Base-by-base conservation (phyloP, 2,888 invertebrate genomes). In the Ennomos fuscantarius region DNA sequence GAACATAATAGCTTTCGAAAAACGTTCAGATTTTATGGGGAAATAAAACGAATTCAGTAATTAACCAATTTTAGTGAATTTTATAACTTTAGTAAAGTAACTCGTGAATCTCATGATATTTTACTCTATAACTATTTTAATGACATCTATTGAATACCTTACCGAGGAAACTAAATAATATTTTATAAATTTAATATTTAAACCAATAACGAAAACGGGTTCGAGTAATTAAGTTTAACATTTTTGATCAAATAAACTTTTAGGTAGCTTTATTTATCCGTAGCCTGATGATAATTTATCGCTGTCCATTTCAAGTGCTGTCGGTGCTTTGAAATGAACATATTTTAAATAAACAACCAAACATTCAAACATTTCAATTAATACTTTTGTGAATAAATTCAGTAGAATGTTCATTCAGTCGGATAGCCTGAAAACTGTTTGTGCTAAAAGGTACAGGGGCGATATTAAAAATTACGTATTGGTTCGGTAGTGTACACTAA, bases 401-500 rank as follows among this genome's bases (percentile, higher is more conserved):
- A 37, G 47, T 42, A 43, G 58, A 57, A 46, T 57, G n/a, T 65
- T 48, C 41, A 62, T 53, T 49, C 6, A 13, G 45, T 8, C 32
- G 39, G 15, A 55, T 51, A 55, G 53, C 39, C 48, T 53, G 53
- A 57, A 58, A 49, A 43, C 47, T 33, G 9, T 15, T n/a, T 51
- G 43, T 51, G 15, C 24, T 13, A 34, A 49, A 39, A 55, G 36
- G 34, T 36, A 51, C 50, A 51, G 42, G 11, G 39, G 15, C 54
- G 24, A 57, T 64, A 64, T 67, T 62, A 62, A 64, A 65, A 57
- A 66, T 60, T 62, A 44, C 53, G 39, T 61, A 57, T 60, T 63
- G 50, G 49, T 60, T 62, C 44, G 54, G 49, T 55, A 62, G 58
- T 69, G 63, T 63, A 69, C 55, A 69, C 69, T 64, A 66, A 48